phyloP scores from a whole-genome alignment of 2,113 vertebrate species.

The Neofelis nebulosa region DNA sequence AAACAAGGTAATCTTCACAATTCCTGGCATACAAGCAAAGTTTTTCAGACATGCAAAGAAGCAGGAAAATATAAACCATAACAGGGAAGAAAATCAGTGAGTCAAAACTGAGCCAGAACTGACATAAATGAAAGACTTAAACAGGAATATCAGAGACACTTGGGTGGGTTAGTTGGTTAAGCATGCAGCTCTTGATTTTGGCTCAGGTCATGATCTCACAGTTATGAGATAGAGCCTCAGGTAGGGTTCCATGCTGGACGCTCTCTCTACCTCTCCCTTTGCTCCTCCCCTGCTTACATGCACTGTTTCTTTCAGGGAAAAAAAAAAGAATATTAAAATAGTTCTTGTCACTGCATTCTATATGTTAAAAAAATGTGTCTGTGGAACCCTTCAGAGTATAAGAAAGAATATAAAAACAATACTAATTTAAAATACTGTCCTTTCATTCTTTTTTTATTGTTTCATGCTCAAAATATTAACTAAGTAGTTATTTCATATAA shows the following conservation, averaged over 20 bases:
- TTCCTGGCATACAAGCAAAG: neutral
- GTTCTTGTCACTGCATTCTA: neutral
- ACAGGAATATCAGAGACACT: neutral
- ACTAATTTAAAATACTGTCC: neutral
- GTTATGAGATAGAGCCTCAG: too few species aligned
- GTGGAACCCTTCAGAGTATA: neutral
- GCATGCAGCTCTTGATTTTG: too few species aligned
- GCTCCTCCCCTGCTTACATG: too few species aligned
- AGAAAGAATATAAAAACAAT: neutral
- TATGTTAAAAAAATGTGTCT: neutral
- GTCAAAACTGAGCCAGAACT: neutral
- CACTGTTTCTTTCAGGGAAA: too few species aligned
- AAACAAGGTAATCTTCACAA: neutral
- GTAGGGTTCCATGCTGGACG: too few species aligned
- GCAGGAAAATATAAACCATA: neutral
- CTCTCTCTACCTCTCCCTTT: too few species aligned
- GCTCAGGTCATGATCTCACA: too few species aligned
- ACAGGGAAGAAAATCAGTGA: neutral
- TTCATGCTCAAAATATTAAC: neutral
- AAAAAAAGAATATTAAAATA: neutral
- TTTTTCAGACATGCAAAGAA: neutral
- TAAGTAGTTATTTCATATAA: neutral
- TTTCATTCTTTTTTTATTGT: neutral
- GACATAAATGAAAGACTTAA: neutral
- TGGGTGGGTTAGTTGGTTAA: too few species aligned